Evolutionary conservation across 2,888 invertebrate genomes (phyloP).

Genomic region (Oscheius sp.): DNA sequence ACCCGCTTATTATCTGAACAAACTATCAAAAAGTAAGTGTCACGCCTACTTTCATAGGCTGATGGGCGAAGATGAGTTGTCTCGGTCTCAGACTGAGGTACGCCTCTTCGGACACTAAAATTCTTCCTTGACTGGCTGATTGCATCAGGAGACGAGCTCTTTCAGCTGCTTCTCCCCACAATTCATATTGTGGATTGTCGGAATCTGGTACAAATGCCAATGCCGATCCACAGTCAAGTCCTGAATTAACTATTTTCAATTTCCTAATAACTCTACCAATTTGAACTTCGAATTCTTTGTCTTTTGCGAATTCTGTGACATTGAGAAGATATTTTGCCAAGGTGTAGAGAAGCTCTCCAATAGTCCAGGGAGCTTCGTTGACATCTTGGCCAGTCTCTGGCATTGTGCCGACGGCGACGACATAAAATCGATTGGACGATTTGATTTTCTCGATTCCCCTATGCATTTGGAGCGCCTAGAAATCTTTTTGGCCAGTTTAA

Average conservation of each 20-base stretch:
- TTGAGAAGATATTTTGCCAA: slow-evolving; percentile 64
- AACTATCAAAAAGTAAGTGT: background rate
- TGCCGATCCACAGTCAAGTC: slow-evolving; percentile 68
- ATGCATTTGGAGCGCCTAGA: slow-evolving; percentile 48
- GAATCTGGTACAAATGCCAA: slow-evolving; percentile 66
- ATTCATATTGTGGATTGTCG: slow-evolving; percentile 67
- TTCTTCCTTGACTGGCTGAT: slow-evolving; percentile 53
- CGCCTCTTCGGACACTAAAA: slow-evolving; percentile 61
- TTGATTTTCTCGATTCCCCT: slow-evolving; percentile 69
- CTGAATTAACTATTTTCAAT: slow-evolving; percentile 36
- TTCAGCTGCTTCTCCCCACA: slow-evolving; percentile 59
- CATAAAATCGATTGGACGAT: slow-evolving; percentile 67
- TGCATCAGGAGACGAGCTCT: slow-evolving; percentile 54
- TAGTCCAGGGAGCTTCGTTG: slow-evolving; percentile 70
- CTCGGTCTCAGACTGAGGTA: slow-evolving; percentile 69
- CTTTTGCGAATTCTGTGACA: slow-evolving; percentile 59
- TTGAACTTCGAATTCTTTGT: slow-evolving; percentile 66
- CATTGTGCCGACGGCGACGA: slow-evolving; percentile 69
- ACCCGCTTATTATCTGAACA: slow-evolving; percentile 26
- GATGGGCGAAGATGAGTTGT: slow-evolving; percentile 60
- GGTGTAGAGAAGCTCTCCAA: slow-evolving; percentile 68
- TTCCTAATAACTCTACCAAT: slow-evolving; percentile 53
- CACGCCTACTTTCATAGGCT: slow-evolving; percentile 42
- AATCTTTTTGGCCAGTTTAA: background rate
- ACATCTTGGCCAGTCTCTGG: slow-evolving; percentile 69